Evolutionary conservation across 2,888 invertebrate genomes (phyloP).

Genomic region (Ectemnius continuus): DNA sequence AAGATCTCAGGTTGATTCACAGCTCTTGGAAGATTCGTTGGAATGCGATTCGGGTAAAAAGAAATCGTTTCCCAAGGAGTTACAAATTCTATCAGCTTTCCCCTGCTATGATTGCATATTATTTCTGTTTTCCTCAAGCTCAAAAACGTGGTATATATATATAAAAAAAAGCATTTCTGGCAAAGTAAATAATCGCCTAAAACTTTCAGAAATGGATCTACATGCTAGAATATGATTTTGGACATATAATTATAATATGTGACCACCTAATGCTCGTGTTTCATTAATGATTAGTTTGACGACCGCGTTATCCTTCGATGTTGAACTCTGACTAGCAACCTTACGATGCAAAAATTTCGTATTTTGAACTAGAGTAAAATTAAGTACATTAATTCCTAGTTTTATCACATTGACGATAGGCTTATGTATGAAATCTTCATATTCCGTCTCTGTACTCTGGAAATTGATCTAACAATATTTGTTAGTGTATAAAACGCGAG

Average conservation of each 20-base stretch:
- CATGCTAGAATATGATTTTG: conserved; percentile 36
- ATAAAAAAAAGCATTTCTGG: conserved; percentile 56
- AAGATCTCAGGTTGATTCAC: conserved; percentile 52
- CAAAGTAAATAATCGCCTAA: conserved; percentile 45
- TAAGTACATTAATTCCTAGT: conserved; percentile 73
- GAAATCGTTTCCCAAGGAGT: conserved; percentile 22
- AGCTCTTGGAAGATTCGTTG: conserved; percentile 52
- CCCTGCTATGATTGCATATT: conserved; percentile 18
- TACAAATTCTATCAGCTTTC: conserved; percentile 27
- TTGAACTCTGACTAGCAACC: conserved; percentile 56
- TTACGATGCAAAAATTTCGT: conserved; percentile 47
- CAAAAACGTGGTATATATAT: conserved; percentile 52
- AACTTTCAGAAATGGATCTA: conserved; percentile 48
- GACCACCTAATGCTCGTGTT: conserved; percentile 26
- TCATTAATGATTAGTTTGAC: conserved; percentile 15
- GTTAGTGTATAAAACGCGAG: conserved; percentile 50
- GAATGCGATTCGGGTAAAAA: conserved; percentile 51
- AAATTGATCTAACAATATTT: conserved; percentile 46
- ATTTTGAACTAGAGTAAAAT: conserved; percentile 58
- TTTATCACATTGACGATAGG: conserved; percentile 73
- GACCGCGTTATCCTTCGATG: conserved; percentile 31
- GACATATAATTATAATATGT: conserved; percentile 36
- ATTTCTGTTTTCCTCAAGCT: conserved; percentile 49
- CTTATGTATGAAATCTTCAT: conserved; percentile 57
- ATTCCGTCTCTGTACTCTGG: conserved; percentile 45